A percentile compares a stretch with the other conserved stretches of the same genome.
These are phyloP conservation scores for Enteromius radiatus DNA, from an alignment of 2,797 vertebrate species.

Conservation along the genomic window DNA sequence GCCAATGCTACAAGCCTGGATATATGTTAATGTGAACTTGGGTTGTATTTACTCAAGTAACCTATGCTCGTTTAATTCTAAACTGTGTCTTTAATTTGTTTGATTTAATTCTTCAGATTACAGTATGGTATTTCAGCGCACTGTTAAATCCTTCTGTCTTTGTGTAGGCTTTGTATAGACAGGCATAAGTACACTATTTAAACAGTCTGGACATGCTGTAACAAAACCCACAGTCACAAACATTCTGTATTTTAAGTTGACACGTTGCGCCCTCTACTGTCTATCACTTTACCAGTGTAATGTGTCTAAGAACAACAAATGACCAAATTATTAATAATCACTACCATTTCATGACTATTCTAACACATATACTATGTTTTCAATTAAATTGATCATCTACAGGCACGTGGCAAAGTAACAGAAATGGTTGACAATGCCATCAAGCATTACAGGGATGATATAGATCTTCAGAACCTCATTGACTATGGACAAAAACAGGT, in stretches of 20 bases:
- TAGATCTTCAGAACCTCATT: slow-evolving; percentile 95
- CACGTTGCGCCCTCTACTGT: slow-evolving; percentile 59
- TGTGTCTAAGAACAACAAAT: background rate
- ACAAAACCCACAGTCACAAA: background rate
- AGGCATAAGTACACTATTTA: background rate
- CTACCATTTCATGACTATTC: background rate
- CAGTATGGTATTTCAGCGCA: background rate
- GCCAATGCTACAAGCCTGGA: background rate
- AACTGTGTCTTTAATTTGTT: background rate
- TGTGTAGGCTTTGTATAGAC: slow-evolving; percentile 7
- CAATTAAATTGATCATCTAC: slow-evolving; percentile 20
- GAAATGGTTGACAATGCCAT: slow-evolving; percentile 85
- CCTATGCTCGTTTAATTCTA: background rate
- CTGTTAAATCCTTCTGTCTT: background rate
- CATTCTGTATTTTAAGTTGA: background rate
- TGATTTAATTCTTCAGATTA: background rate
- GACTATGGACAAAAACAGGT: slow-evolving; percentile 95
- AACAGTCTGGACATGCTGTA: background rate
- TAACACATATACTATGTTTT: background rate
- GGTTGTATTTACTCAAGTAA: background rate
- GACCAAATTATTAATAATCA: background rate
- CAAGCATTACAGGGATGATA: slow-evolving; percentile 89
- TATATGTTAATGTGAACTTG: background rate
- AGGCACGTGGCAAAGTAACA: slow-evolving; percentile 88
- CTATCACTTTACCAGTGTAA: background rate